Evolutionary conservation across 2,888 invertebrate species (phyloP), one percentile per base, ranked within the genome.

Genomic region (Andrena bicolor): DNA sequence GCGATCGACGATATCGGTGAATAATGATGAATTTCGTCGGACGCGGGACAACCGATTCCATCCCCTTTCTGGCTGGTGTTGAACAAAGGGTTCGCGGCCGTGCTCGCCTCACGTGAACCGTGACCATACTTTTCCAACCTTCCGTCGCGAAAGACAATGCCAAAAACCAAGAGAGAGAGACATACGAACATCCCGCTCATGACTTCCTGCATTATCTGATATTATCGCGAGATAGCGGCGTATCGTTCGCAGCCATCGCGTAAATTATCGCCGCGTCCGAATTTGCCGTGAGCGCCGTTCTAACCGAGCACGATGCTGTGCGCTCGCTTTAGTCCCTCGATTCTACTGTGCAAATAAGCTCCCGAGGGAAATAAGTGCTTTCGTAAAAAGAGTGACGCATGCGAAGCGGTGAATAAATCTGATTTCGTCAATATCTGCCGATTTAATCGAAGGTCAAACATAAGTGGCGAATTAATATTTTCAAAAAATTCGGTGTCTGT

Each of bases 111-210:
- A 56, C 56, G 56, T 23, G 23, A 56, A 56, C 56, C 56, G 63
- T 20, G 20, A 32, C 63, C 32, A 23, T 63, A 32, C 30, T 23
- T 23, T 82, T 72, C 72, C 56, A 56, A 10, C 51, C 48, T 56
- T 35, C 66, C 56, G 51, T 60, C 63, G 72, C 53, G 64, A 63
- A 65, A 72, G 75, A 80, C 71, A 71, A 66, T 10, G 56, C 64
- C 65, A 65, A 80, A 61, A 49, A 53, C 1, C 7, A 3, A 56
- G 23, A 8, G 56, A 56, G 56, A 4, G 56, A 56, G 26, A 26
- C 71, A 71, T 80, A 71, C 80, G 75, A 61, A 68, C 71, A 82
- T 71, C 74, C 49, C 53, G 48, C 74, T 56, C 64, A 51, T 20
- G 20, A 56, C 56, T 58, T 30, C 63, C 76, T 49, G 68, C 64